Evolutionary conservation across 2,888 invertebrate genomes (phyloP).

Genomic region (Lathronympha strigana): DNA sequence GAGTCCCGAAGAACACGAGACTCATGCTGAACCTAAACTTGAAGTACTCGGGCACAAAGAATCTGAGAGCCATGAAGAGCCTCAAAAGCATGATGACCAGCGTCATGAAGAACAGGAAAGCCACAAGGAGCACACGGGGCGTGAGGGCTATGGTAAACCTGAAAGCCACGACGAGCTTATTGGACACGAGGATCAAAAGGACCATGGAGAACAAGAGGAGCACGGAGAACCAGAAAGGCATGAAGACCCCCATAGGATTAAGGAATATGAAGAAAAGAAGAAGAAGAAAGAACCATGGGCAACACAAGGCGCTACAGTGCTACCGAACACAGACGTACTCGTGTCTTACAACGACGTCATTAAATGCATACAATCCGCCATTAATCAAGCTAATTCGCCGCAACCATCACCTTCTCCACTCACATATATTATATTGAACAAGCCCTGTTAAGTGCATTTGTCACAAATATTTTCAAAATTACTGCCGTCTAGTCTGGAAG

Average conservation of each 20-base stretch:
- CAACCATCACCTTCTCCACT: slow-evolving; percentile 59
- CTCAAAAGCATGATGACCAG: neutral
- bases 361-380: slow-evolving; percentile 66
- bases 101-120: neutral
- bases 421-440: slow-evolving; percentile 68
- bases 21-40: neutral
- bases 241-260: neutral
- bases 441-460: slow-evolving; percentile 54
- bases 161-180: slow-evolving; percentile 20
- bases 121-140: slow-evolving; percentile 5
- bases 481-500: slow-evolving; percentile 55
- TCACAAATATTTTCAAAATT: slow-evolving; percentile 4
- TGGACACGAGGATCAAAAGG: slow-evolving; percentile 32
- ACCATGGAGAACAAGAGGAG: slow-evolving; percentile 38
- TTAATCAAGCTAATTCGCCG: slow-evolving; percentile 49
- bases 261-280: slow-evolving; percentile 35
- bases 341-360: slow-evolving; percentile 65
- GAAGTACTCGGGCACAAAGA: neutral
- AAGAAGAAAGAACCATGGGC: slow-evolving; percentile 30
- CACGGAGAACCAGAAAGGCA: slow-evolving; percentile 21
- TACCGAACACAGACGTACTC: slow-evolving; percentile 41
- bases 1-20: neutral
- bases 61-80: neutral
- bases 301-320: slow-evolving; percentile 23
- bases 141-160: neutral